Percentiles rank a stretch among this genome's conserved stretches.
Conservation (phyloP, 2,888 invertebrate species). For the Dione vanillae region DNA sequence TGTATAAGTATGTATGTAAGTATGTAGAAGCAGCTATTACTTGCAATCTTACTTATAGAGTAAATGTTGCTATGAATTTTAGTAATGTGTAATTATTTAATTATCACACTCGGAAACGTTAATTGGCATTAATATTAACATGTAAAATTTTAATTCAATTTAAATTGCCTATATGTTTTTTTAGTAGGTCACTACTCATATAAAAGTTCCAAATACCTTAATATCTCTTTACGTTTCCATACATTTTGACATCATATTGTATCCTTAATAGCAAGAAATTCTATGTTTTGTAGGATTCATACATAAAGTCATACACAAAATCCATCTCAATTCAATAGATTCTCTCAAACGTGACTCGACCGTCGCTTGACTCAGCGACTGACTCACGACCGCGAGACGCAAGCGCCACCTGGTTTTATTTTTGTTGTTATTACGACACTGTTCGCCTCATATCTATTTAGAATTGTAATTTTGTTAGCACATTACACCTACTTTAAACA, state of each 20-base stretch:
- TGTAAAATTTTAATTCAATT: too few relatives aligned
- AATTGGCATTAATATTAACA: not conserved
- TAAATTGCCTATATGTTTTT: too few relatives aligned
- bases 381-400: constrained; percentile 19
- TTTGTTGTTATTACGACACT: constrained; percentile 34
- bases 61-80: too few relatives aligned
- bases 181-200: too few relatives aligned
- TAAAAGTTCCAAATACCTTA: too few relatives aligned
- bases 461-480: constrained; percentile 7
- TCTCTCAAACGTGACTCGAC: constrained; percentile 31
- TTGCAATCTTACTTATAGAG: not conserved
- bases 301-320: constrained; percentile 6
- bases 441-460: constrained; percentile 30
- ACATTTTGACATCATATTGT: too few relatives aligned
- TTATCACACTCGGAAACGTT: not conserved
- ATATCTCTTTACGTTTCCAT: too few relatives aligned
- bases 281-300: constrained; percentile 1
- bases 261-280: not conserved
- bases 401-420: constrained; percentile 39
- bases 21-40: not conserved
- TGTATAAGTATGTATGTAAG: not conserved
- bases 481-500: not conserved
- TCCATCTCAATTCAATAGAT: constrained; percentile 1
- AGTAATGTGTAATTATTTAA: too few relatives aligned
- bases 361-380: constrained; percentile 34